Percentiles rank a stretch among this genome's conserved stretches.
Conservation (phyloP, 2,113 vertebrate genomes). For the Rhea americana region DNA sequence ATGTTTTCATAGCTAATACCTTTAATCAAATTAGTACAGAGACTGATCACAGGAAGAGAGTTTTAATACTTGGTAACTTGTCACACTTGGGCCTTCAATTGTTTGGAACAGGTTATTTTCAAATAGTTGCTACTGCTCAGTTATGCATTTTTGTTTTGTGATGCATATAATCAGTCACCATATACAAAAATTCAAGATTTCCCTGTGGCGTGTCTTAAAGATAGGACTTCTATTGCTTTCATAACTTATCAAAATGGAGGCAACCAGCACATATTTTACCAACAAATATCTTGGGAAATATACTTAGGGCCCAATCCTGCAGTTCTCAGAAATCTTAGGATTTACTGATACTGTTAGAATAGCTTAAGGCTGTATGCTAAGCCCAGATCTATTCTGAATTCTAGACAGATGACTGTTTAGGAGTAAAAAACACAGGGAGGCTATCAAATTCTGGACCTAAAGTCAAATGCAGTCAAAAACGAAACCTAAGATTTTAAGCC, state of each 20-base stretch:
- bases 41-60: background rate
- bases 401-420: background rate
- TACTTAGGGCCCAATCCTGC: background rate
- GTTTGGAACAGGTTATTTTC: constrained; percentile 49
- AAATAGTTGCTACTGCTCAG: constrained; percentile 43
- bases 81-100: constrained; percentile 3
- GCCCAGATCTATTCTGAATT: background rate
- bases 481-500: background rate
- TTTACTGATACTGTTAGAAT: background rate
- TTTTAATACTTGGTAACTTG: constrained; percentile 24
- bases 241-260: constrained; percentile 42
- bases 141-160: constrained; percentile 57
- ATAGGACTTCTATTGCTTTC: constrained; percentile 29
- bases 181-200: constrained; percentile 52
- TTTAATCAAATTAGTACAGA: background rate
- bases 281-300: constrained; percentile 44
- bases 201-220: constrained; percentile 48
- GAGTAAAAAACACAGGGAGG: background rate
- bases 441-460: background rate
- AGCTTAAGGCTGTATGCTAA: background rate
- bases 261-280: background rate
- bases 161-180: constrained; percentile 56
- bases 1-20: background rate
- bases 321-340: background rate
- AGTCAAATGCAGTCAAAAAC: background rate